Base-by-base conservation (phyloP, 2,113 vertebrate genomes). In the Chitala chitala region DNA sequence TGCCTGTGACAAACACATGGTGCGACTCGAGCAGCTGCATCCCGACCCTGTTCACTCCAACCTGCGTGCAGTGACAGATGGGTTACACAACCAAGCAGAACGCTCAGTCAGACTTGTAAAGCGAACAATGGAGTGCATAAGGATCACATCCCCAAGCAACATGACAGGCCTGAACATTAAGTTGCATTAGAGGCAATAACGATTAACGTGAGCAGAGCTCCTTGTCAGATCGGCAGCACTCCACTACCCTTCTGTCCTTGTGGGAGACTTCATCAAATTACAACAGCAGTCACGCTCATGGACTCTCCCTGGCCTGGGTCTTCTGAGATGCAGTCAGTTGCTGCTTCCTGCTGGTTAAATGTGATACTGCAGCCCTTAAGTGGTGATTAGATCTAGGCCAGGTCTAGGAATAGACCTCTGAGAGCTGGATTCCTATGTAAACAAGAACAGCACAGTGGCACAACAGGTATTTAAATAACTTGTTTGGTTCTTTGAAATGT, bases 341-440 rank as follows among this genome's bases (percentile, higher is more conserved):
- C 80, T 77, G 80, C 80, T 66, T 53, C 64, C 80, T 82, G 73
- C 48, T 76, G 68, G 20, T n/a, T 20, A 2, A 26, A 15, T 50
- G 6, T 63, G 53, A 29, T 63, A 76, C 26, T 68, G 64, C 64
- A 68, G 40, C 64, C n/a, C n/a, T n/a, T n/a, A n/a, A n/a, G n/a
- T n/a, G n/a, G n/a, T n/a, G n/a, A n/a, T n/a, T n/a, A n/a, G n/a
- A n/a, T n/a, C n/a, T n/a, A n/a, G n/a, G n/a, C n/a, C n/a, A n/a
- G n/a, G n/a, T n/a, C n/a, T n/a, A n/a, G n/a, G n/a, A n/a, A n/a
- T n/a, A n/a, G n/a, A n/a, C n/a, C n/a, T n/a, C n/a, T n/a, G n/a
- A n/a, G n/a, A n/a, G n/a, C n/a, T n/a, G n/a, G n/a, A n/a, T n/a
- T n/a, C n/a, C n/a, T n/a, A n/a, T n/a, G n/a, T n/a, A n/a, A n/a